phyloP scores from a whole-genome alignment of 2,888 invertebrate genomes.

The Abrostola tripartita region DNA sequence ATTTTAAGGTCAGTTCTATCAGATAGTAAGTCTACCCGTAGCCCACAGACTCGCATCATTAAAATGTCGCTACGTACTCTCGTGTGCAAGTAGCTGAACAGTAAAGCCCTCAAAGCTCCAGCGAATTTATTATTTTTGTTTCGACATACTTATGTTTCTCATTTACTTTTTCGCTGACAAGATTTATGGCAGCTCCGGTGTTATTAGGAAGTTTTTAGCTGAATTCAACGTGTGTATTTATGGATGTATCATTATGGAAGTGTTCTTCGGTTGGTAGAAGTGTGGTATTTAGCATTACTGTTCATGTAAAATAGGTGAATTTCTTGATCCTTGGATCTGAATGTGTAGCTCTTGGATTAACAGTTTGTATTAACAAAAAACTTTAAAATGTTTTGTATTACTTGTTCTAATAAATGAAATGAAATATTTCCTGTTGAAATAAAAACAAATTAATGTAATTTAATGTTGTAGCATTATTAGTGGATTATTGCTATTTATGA shows the following conservation, averaged over 20 bases:
- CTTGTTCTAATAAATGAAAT: too few species aligned
- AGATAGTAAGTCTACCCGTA: constrained; percentile 6
- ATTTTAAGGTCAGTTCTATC: constrained; percentile 27
- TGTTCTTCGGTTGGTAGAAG: not conserved
- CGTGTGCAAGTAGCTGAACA: constrained; percentile 56
- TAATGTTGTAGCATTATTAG: too few species aligned
- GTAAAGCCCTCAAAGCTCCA: constrained; percentile 46
- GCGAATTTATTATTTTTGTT: constrained; percentile 56
- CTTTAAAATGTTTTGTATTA: too few species aligned
- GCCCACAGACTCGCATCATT: constrained; percentile 56
- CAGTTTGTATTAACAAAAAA: too few species aligned
- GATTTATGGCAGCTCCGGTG: constrained; percentile 21
- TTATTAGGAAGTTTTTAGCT: constrained; percentile 7
- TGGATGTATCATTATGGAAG: too few species aligned
- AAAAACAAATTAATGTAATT: too few species aligned
- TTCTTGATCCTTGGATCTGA: too few species aligned
- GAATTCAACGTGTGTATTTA: not conserved
- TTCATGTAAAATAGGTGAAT: too few species aligned
- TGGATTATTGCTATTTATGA: too few species aligned
- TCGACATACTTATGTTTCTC: constrained; percentile 48
- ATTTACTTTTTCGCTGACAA: constrained; percentile 41
- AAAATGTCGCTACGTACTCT: constrained; percentile 57
- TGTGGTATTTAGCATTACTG: not conserved
- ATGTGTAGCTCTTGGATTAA: too few species aligned
- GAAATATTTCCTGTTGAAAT: too few species aligned